Evolutionary conservation across 2,113 vertebrate genomes (phyloP).

Genomic region (Myodes glareolus): DNA sequence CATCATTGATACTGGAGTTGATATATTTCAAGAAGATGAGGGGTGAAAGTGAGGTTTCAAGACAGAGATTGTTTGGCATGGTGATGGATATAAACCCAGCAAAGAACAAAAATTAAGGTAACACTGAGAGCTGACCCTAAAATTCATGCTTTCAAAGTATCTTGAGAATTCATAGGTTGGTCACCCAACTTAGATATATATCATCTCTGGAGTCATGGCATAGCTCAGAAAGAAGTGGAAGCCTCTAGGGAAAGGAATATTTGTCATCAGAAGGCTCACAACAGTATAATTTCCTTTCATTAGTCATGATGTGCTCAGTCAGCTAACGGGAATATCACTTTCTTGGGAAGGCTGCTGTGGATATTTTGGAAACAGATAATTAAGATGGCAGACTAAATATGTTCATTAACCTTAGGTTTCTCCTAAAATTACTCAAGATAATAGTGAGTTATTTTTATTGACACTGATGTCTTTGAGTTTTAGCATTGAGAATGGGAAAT

Average conservation of each 20-base stretch:
- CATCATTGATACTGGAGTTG: not conserved
- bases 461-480: not conserved
- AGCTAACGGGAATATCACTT: not conserved
- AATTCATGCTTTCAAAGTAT: constrained; percentile 1
- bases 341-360: not conserved
- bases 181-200: not conserved
- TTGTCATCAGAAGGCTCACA: not conserved
- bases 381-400: not conserved
- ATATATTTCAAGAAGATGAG: not conserved
- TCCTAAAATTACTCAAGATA: not conserved
- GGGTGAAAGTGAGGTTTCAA: fast-evolving
- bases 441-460: not conserved
- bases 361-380: not conserved
- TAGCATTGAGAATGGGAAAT: not conserved
- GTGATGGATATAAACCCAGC: not conserved
- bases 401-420: not conserved
- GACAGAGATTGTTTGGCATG: not conserved
- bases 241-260: not conserved
- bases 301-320: not conserved
- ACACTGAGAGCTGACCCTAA: not conserved
- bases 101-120: not conserved
- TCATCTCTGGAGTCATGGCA: not conserved
- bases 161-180: not conserved
- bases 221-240: not conserved
- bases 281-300: not conserved